Evolutionary conservation across 2,888 invertebrate genomes (phyloP), one percentile per base, ranked within the genome.

Genomic region (Neuroscelio doddi): DNA sequence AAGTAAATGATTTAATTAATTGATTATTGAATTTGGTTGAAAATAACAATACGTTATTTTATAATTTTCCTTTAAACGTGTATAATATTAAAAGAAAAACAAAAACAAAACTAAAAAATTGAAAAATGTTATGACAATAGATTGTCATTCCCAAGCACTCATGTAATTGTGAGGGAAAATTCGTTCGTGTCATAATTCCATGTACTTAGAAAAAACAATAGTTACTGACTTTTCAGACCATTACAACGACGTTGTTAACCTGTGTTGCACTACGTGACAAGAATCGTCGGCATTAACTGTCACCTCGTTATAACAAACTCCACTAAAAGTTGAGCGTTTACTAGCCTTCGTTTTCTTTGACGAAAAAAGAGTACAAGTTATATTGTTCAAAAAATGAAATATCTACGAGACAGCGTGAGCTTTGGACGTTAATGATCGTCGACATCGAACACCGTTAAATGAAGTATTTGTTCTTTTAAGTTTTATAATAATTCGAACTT

Each of bases 251-350:
- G 55, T 26, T 39, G 53, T n/a, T n/a, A n/a, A n/a, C n/a, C n/a
- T n/a, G n/a, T n/a, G n/a, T 46, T 38, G 42, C 34, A 34, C 32
- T 57, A 57, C 58, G 58, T 58, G 58, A 58, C 58, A 27, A 15
- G 58, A 57, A 49, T 57, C 42, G 45, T 21, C 24, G 34, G n/a
- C 29, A 30, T 17, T 21, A 24, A 47, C 26, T 30, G 32, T 15
- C 45, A 45, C 50, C 38, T 51, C 38, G 45, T 57, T 36, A 44
- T 50, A 50, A 56, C 41, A 56, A 57, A 57, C 49, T 50, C 44
- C 39, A 7, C 14, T 9, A 9, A 30, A 30, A 30, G 30, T 9
- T 10, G 26, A 8, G 5, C 9, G 30, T 30, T 30, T 30, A 30
- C n/a, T 9, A 9, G 30, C 30, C 2, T 10, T 30, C 8, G 4